Conservation (phyloP, 2,113 vertebrate species). For the Pica pica region DNA sequence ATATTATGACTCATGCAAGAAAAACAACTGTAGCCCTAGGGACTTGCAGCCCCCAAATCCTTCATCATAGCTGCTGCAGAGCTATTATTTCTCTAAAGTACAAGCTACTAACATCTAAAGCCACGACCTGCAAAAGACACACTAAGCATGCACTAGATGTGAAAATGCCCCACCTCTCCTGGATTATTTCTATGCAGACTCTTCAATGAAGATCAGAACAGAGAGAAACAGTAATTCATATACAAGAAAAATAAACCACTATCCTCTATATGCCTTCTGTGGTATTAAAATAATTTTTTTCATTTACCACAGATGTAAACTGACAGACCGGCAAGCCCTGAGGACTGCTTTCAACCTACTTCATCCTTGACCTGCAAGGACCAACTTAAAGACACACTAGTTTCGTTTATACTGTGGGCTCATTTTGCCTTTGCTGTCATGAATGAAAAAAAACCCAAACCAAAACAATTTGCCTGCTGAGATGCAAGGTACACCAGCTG, state of each 20-base stretch:
- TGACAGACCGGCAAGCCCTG: background rate
- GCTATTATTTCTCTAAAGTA: background rate
- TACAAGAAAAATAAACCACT: background rate
- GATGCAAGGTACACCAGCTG: background rate
- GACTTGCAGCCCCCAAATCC: background rate
- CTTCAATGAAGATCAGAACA: background rate
- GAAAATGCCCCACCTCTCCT: background rate
- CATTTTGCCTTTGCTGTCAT: background rate
- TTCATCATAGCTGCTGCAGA: background rate
- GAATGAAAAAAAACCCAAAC: background rate
- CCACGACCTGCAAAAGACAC: background rate
- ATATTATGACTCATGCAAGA: background rate
- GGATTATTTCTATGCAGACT: background rate
- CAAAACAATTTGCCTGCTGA: background rate
- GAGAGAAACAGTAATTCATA: background rate
- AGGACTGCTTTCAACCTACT: conserved; percentile 25
- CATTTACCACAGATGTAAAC: background rate
- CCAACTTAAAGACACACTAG: background rate
- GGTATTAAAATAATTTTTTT: background rate
- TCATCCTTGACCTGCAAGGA: background rate
- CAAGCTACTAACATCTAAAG: background rate
- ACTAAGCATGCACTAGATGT: background rate
- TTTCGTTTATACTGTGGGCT: background rate
- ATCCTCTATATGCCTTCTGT: background rate
- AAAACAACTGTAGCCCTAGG: background rate